phyloP scores from a whole-genome alignment of 2,888 invertebrate species.

The Apamea anceps region DNA sequence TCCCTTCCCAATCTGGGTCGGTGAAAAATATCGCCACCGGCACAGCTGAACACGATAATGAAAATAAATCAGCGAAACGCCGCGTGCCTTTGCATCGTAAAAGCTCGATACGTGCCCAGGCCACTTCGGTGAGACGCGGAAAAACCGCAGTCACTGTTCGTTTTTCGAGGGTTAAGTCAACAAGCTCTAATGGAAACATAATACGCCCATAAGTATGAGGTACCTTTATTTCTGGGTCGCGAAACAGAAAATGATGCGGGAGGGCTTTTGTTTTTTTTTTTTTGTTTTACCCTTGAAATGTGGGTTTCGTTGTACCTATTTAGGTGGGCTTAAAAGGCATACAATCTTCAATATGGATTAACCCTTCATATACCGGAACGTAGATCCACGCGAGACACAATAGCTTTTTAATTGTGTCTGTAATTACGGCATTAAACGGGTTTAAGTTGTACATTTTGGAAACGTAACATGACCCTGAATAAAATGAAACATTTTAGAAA shows the following conservation, averaged over 20 bases:
- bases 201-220: constrained; percentile 76
- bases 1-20: constrained; percentile 69
- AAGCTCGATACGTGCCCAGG: constrained; percentile 76
- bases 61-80: constrained; percentile 80
- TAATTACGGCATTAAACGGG: no score
- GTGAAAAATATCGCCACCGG: constrained; percentile 75
- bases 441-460: not conserved
- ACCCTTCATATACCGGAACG: no score
- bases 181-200: constrained; percentile 85
- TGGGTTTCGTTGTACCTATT: constrained; percentile 69
- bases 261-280: constrained; percentile 78
- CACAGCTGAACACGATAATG: constrained; percentile 79
- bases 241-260: constrained; percentile 82
- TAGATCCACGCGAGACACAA: no score
- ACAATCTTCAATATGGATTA: constrained; percentile 19
- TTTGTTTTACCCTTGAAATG: constrained; percentile 78
- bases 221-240: constrained; percentile 80
- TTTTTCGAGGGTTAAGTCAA: constrained; percentile 83
- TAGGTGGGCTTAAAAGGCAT: constrained; percentile 28
- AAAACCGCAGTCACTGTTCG: constrained; percentile 74
- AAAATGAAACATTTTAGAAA: constrained; percentile 31
- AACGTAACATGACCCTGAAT: not conserved
- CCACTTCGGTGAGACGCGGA: constrained; percentile 66
- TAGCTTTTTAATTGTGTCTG: no score
- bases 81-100: constrained; percentile 80